Percentiles rank a stretch among this genome's conserved stretches.
These are phyloP conservation scores for Zoroaster sp. DNA, from an alignment of 53 echinoderm and acorn worm genomes.

Conservation along the genomic window DNA sequence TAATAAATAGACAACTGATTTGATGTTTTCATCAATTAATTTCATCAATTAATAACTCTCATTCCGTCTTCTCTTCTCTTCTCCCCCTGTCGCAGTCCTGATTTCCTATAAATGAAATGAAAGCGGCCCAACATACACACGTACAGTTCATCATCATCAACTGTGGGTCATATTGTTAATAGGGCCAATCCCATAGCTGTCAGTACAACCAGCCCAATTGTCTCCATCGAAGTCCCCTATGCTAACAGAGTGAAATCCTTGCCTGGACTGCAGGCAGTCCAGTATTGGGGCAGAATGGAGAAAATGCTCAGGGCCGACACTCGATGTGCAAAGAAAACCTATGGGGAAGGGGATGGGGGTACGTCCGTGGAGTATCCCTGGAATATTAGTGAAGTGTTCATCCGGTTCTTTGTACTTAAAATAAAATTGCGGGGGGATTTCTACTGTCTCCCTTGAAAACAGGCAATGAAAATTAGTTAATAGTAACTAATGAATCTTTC, in stretches of 20 bases:
- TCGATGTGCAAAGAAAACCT: too few relatives aligned
- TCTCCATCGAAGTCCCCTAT: not conserved
- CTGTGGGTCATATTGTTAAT: conserved; percentile 15
- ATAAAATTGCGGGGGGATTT: too few relatives aligned
- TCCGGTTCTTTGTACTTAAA: not conserved
- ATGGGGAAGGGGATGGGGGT: too few relatives aligned
- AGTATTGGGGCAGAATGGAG: not conserved
- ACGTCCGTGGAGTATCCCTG: not conserved
- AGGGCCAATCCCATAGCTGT: conserved; percentile 41
- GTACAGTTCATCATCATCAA: not conserved
- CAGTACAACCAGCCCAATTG: not conserved
- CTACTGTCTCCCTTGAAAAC: too few relatives aligned
- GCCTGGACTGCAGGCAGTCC: not conserved
- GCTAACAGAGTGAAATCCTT: not conserved
- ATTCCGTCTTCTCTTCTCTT: not conserved
- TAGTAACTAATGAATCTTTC: not conserved
- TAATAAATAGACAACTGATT: not conserved
- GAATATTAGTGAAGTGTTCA: not conserved
- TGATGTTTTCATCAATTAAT: not conserved
- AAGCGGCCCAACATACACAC: not conserved
- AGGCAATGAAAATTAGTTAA: not conserved
- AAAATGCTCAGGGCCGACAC: not conserved
- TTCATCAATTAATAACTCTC: not conserved
- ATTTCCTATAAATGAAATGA: too few relatives aligned
- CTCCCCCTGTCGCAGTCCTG: too few relatives aligned